These are phyloP conservation scores for Sminthurinus signatus DNA, from an alignment of 1,140 invertebrate species.

Conservation along the genomic window DNA sequence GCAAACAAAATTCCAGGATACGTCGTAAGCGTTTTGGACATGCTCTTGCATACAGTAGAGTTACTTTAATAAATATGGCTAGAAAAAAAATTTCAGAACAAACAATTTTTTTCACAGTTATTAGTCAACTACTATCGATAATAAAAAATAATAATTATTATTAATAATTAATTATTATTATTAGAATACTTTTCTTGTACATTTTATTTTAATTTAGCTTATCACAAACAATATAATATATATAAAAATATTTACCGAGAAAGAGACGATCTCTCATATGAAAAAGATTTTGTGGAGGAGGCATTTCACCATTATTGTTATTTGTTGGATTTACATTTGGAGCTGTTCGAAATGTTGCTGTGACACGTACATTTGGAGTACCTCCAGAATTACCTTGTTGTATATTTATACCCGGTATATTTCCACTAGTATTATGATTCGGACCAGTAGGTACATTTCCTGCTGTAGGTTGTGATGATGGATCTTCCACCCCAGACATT, in stretches of 20 bases:
- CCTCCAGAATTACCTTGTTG: neutral
- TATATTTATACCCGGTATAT: neutral
- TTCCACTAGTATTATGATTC: neutral
- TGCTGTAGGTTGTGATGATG: neutral
- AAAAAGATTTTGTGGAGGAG: slow-evolving; percentile 40
- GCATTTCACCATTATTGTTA: slow-evolving; percentile 39
- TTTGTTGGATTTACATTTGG: slow-evolving; percentile 13
- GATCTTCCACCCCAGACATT: neutral
- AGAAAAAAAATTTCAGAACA: too few species aligned
- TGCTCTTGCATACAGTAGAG: slow-evolving; percentile 79
- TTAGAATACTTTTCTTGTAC: too few species aligned
- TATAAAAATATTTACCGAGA: too few species aligned
- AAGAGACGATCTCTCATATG: slow-evolving; percentile 86
- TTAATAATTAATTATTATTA: too few species aligned
- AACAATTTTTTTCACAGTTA: too few species aligned
- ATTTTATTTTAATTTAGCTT: too few species aligned
- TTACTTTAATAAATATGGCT: slow-evolving; percentile 85
- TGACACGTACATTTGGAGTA: slow-evolving; percentile 6
- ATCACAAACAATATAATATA: too few species aligned
- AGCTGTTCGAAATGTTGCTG: slow-evolving; percentile 18
- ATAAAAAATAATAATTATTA: too few species aligned
- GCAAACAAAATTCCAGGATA: slow-evolving; percentile 82
- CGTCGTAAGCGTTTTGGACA: slow-evolving; percentile 78
- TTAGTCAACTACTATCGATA: too few species aligned
- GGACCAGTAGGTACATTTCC: neutral